Evolutionary conservation across 2,888 invertebrate species (phyloP), one percentile per base, ranked within the genome.

Genomic region (Drosophila gaucha): DNA sequence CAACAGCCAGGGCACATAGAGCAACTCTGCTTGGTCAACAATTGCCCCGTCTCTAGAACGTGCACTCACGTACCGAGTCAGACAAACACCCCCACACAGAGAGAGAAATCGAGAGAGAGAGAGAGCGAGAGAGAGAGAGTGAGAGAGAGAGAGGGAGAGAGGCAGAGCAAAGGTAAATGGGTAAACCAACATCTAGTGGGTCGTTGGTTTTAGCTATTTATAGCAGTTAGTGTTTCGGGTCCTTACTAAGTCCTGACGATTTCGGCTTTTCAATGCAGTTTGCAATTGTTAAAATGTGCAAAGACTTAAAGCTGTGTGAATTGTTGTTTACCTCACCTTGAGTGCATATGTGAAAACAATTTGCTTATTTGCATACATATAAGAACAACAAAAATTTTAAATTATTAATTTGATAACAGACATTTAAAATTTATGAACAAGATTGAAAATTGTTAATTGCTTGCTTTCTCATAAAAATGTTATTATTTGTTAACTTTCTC

Each of bases 21-120:
- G 41, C 60, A 49, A 71, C 62, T 54, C 38, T 50, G 71, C 71
- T 84, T 74, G 79, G 85, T 84, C 79, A 79, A 84, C 79, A 79
- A 84, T 79, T 84, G 77, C 58, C 44, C 16, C 62, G 60, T 68
- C 68, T 78, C 41, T n/a, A n/a, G 66, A 60, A 73, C 78, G 70
- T 74, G 74, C 74, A 69, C 78, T 70, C 78, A 77, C 78, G 80
- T 80, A 72, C 55, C 38, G 31, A 36, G 49, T 22, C 30, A 41
- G 35, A 57, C 44, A 39, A 6, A 49, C 36, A 33, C 46, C 33
- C 14, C 43, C 16, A 41, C 30, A 47, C 26, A 9, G 26, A 26
- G 20, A 41, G 49, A 36, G 64, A 50, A 26, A 63, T 24, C 35
- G 20, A 12, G n/a, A 10, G 16, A 24, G 26, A 39, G 51, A 36